Percentiles rank a stretch among this genome's conserved stretches.
These are phyloP conservation scores for Physeter macrocephalus DNA, from an alignment of 2,113 vertebrate species.

Conservation along the genomic window DNA sequence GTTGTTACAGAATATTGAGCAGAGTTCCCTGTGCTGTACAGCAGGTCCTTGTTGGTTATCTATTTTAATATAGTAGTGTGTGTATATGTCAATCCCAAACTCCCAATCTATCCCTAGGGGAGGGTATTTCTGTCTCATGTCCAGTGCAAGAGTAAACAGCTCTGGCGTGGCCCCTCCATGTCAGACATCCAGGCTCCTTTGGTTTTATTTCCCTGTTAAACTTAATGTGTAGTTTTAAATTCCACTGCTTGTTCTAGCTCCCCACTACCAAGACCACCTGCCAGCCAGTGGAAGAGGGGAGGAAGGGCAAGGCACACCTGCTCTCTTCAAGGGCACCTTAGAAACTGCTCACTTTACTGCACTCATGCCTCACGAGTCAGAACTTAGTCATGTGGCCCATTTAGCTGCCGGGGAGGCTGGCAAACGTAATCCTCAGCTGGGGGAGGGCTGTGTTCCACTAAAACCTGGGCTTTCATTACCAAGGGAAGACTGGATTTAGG, in stretches of 20 bases:
- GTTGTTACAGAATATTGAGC: neutral
- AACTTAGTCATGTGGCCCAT: neutral
- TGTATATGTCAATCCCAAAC: neutral
- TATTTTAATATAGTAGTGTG: neutral
- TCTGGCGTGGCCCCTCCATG: neutral
- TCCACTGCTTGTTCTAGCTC: neutral
- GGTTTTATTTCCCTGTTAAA: neutral
- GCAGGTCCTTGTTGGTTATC: neutral
- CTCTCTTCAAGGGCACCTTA: neutral
- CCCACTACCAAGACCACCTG: neutral
- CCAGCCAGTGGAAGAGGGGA: neutral
- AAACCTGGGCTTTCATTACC: neutral
- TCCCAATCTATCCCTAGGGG: neutral
- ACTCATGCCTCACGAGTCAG: neutral
- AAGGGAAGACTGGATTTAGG: neutral
- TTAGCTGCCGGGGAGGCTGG: neutral
- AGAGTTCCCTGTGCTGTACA: fast-evolving
- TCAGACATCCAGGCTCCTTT: neutral
- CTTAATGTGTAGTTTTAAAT: neutral
- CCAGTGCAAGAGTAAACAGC: neutral
- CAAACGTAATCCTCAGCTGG: neutral
- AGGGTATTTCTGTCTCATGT: neutral
- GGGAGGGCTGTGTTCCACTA: neutral
- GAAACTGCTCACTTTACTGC: neutral
- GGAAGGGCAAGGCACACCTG: neutral